phyloP scores from a whole-genome alignment of 1,140 invertebrate genomes.

The Agraylea sexmaculata region DNA sequence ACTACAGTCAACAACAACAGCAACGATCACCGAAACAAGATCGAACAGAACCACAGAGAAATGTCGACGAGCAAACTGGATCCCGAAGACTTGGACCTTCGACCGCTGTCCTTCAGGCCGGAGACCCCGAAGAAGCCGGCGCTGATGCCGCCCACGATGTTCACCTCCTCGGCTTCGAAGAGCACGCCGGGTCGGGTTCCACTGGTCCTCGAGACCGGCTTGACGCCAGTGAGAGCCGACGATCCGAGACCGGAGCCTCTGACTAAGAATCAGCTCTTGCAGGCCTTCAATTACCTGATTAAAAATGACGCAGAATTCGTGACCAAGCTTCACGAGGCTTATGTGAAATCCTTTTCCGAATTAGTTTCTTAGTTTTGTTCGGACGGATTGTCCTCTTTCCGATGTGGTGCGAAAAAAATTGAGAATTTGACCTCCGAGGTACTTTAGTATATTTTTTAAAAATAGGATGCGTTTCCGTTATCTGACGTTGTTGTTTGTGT shows the following conservation, averaged over 20 bases:
- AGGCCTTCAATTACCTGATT: slow-evolving; percentile 76
- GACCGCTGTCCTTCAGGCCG: slow-evolving; percentile 35
- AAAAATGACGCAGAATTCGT: slow-evolving; percentile 80
- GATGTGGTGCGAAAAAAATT: too few relatives aligned
- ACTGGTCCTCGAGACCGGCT: slow-evolving; percentile 20
- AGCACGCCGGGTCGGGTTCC: slow-evolving; percentile 15
- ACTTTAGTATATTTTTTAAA: too few relatives aligned
- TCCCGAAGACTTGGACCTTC: slow-evolving; percentile 32
- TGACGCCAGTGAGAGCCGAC: slow-evolving; percentile 25
- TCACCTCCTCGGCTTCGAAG: slow-evolving; percentile 41
- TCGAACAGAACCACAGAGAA: slow-evolving; percentile 18
- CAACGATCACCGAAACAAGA: slow-evolving; percentile 27
- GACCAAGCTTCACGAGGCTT: slow-evolving; percentile 78
- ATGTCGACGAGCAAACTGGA: slow-evolving; percentile 23
- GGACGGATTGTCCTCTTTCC: too few relatives aligned
- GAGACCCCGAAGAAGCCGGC: slow-evolving; percentile 51
- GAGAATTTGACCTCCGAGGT: too few relatives aligned
- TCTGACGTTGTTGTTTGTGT: too few relatives aligned
- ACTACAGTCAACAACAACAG: slow-evolving; percentile 31
- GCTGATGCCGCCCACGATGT: slow-evolving; percentile 75
- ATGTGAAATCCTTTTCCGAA: slow-evolving; percentile 72
- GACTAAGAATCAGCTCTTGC: slow-evolving; percentile 75
- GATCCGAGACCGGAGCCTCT: slow-evolving; percentile 52
- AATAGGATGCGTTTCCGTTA: too few relatives aligned
- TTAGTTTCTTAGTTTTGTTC: slow-evolving; percentile 46